Evolutionary conservation across 92 coral and sea anemone species (phyloP), one percentile per base, ranked within the genome.

Genomic region (Phenganax marumi): DNA sequence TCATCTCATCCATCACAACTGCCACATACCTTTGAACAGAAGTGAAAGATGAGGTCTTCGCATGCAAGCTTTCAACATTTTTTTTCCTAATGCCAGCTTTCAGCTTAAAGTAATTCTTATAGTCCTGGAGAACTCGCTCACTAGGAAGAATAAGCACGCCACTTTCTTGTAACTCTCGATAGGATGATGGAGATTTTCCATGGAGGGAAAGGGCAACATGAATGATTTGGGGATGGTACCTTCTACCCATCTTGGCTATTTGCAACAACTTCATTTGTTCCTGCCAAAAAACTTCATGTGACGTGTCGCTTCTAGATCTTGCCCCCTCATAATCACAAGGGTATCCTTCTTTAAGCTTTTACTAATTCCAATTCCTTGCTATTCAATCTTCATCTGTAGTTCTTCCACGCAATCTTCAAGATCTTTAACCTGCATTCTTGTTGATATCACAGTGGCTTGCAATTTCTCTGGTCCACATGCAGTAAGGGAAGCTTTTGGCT

Each of bases 221-320:
- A 23, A 66, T 66, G 12, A 66, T 66, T 39, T 66, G 73, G 12
- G 73, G 73, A 39, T 66, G 73, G 73, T 66, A 66, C 14, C 73
- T 66, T 16, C 73, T 25, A 10, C 73, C 73, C n/a, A 25, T 23
- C 7, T 43, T 66, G 12, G 73, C 12, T 23, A 43, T n/a, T 39
- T 66, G 73, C 46, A 66, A 39, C 43, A 66, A 39, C 46, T 66
- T 66, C 46, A 66, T 66, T 43, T 66, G 73, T 66, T 66, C 73
- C 12, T 39, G 46, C 73, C 73, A 66, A 22, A 71, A 71, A 71
- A 71, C 22, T 71, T 71, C 76, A 71, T 71, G 55, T 71, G 76
- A 1, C 33, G 73, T 10, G 73, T 66, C 13, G 73, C 73, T 23
- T 66, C 50, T 16, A 66, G 21, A 39, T 66, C 21, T 66, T 66